Evolutionary conservation across 2,113 vertebrate species (phyloP).

Genomic region (Clarias magur): DNA sequence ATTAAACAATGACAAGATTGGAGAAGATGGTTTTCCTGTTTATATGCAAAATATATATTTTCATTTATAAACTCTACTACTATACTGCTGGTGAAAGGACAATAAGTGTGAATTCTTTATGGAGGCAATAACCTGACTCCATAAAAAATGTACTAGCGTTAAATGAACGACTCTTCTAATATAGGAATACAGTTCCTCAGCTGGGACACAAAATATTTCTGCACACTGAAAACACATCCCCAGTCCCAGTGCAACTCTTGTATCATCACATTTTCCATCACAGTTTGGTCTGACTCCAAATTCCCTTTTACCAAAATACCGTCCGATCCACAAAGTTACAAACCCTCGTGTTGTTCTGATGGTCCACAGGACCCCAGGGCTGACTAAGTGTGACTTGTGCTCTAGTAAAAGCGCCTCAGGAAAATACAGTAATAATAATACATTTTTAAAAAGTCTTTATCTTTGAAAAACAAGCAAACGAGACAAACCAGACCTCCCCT

Average conservation of each 20-base stretch:
- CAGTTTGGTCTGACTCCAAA: not conserved
- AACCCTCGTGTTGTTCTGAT: not conserved
- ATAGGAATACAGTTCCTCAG: not conserved
- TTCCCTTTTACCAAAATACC: not conserved
- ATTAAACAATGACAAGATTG: not conserved
- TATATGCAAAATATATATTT: not conserved
- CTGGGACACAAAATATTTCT: not conserved
- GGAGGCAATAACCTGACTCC: not conserved
- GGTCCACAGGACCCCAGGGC: not conserved
- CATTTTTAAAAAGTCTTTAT: not conserved
- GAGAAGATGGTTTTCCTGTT: not conserved
- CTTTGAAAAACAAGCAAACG: conserved; percentile 1
- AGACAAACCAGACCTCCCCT: not conserved
- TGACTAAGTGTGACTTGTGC: not conserved
- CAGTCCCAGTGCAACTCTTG: not conserved
- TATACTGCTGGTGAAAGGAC: not conserved
- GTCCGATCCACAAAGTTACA: not conserved
- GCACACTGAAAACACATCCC: not conserved
- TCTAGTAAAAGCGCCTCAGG: not conserved
- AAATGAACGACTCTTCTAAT: not conserved
- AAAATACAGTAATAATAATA: not conserved
- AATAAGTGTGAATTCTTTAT: not conserved
- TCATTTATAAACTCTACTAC: not conserved
- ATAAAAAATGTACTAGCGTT: not conserved
- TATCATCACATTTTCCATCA: conserved; percentile 17